phyloP scores from a whole-genome alignment of 2,113 vertebrate genomes.

The Pseudorectes ferrugineus region DNA sequence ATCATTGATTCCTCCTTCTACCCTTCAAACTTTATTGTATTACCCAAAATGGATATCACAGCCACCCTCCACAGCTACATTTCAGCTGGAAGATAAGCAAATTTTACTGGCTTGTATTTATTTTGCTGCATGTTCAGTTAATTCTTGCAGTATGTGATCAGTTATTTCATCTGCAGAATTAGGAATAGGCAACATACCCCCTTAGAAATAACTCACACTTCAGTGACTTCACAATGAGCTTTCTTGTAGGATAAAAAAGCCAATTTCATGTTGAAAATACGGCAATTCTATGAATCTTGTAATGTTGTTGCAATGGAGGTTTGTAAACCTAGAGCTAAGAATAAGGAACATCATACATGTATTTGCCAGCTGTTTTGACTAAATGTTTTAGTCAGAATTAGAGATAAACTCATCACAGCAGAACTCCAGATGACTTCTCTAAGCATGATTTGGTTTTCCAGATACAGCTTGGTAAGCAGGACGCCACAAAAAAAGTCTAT shows the following conservation, averaged over 20 bases:
- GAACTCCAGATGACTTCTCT: background rate
- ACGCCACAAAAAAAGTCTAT: background rate
- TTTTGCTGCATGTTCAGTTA: background rate
- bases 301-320: background rate
- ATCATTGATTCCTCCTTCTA: background rate
- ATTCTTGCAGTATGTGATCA: background rate
- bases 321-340: background rate
- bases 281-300: background rate
- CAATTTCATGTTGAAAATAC: background rate
- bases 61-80: background rate
- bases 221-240: background rate
- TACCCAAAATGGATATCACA: background rate
- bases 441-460: background rate
- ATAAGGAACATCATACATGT: background rate
- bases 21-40: background rate
- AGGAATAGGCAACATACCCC: background rate
- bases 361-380: background rate
- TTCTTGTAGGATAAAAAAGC: background rate
- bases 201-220: background rate
- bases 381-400: background rate
- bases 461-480: background rate
- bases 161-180: background rate
- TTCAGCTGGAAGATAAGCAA: background rate
- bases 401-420: background rate
- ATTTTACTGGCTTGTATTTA: background rate